These are phyloP conservation scores for Hemicrepidius hirtus DNA, from an alignment of 2,888 invertebrate genomes.

Conservation along the genomic window DNA sequence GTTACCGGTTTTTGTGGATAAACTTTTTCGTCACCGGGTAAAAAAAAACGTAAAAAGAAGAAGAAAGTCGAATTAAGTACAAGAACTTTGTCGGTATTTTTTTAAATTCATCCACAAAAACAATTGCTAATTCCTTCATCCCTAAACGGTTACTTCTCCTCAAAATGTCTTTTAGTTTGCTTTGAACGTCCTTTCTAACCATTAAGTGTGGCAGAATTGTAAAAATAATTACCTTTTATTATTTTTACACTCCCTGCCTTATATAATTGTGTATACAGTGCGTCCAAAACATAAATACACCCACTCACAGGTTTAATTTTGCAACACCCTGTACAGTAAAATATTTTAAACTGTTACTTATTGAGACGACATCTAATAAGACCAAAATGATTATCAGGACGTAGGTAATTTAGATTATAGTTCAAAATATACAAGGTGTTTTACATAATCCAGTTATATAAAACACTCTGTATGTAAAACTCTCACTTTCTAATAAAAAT, in stretches of 20 bases:
- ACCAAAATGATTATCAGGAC: no score
- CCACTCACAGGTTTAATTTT: no score
- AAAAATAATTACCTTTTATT: neutral
- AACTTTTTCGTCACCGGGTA: neutral
- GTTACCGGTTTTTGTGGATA: slow-evolving; percentile 42
- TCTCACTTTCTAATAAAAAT: no score
- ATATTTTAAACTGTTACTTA: no score
- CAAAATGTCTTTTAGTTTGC: slow-evolving; percentile 33
- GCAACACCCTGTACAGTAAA: no score
- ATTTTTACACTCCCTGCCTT: neutral
- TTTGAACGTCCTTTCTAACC: slow-evolving; percentile 14
- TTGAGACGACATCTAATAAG: no score
- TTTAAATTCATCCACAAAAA: slow-evolving; percentile 41
- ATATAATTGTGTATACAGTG: slow-evolving; percentile 4
- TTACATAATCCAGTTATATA: no score
- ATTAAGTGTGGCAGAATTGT: slow-evolving; percentile 7
- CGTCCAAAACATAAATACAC: neutral
- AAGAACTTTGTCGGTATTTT: neutral
- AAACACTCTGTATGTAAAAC: no score
- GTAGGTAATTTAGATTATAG: no score
- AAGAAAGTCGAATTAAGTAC: slow-evolving; percentile 43
- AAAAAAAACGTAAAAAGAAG: slow-evolving; percentile 21
- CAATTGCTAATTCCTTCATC: slow-evolving; percentile 48
- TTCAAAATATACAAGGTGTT: no score
- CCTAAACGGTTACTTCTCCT: slow-evolving; percentile 35